Percentiles rank a stretch among this genome's conserved stretches.
These are phyloP conservation scores for Irena cyanogastra DNA, from an alignment of 2,113 vertebrate species.

Conservation along the genomic window DNA sequence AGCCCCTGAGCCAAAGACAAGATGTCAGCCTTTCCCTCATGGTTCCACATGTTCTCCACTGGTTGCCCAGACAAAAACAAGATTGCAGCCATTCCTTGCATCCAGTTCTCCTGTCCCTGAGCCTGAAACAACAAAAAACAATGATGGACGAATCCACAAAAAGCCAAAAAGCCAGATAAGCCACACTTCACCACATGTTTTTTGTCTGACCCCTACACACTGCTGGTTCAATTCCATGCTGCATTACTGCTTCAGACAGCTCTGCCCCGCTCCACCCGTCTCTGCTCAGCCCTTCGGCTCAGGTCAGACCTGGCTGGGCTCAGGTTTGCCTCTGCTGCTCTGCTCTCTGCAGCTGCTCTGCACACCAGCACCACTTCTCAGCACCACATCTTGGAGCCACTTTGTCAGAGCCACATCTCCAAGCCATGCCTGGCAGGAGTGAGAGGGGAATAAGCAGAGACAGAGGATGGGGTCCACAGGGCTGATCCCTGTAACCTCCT, in stretches of 20 bases:
- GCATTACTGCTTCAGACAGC: background rate
- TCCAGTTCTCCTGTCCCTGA: rapidly evolving
- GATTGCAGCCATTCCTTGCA: rapidly evolving
- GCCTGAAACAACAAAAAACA: rapidly evolving
- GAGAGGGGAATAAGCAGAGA: rapidly evolving
- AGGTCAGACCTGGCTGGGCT: background rate
- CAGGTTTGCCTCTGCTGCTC: background rate
- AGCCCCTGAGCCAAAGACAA: too few species aligned
- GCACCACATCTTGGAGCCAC: rapidly evolving
- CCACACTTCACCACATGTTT: rapidly evolving
- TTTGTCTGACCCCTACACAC: background rate
- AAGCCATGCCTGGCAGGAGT: background rate
- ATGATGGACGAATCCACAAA: rapidly evolving
- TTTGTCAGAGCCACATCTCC: background rate
- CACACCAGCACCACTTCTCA: background rate
- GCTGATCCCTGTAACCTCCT: too few species aligned
- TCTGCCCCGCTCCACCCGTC: background rate
- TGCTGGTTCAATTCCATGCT: background rate
- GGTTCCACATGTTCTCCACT: background rate
- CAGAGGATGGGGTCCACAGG: background rate
- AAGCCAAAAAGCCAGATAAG: background rate
- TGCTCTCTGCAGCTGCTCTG: background rate
- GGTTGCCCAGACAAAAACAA: background rate
- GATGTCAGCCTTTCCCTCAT: background rate
- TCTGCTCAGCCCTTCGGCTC: background rate